Conservation (phyloP, 2,888 invertebrate genomes). For the Macrosoma leucophasiata region DNA sequence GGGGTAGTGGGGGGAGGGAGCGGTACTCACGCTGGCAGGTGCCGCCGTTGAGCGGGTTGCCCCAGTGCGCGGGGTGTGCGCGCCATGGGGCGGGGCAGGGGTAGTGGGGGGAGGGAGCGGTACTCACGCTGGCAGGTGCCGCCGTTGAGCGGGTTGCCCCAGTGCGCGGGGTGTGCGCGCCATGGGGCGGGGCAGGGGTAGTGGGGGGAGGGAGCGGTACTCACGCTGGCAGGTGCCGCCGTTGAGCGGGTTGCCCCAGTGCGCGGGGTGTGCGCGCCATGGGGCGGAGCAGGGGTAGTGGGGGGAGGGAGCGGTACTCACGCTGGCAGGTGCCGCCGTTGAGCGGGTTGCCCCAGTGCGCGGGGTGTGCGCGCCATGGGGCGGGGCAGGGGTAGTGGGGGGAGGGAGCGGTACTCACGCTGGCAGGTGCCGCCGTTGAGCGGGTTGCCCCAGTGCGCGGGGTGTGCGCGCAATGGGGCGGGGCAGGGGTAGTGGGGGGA, state of each 20-base stretch:
- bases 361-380: too few species aligned
- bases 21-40: constrained; percentile 85
- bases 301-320: too few species aligned
- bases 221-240: constrained; percentile 91
- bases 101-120: too few species aligned
- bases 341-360: constrained; percentile 95
- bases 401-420: too few species aligned
- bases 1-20: too few species aligned
- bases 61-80: constrained; percentile 94
- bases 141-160: constrained; percentile 96
- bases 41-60: constrained; percentile 96
- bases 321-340: constrained; percentile 95
- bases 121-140: constrained; percentile 87
- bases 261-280: constrained; percentile 93
- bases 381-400: too few species aligned
- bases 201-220: too few species aligned
- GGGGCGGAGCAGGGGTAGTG: too few species aligned
- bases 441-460: constrained; percentile 97
- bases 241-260: constrained; percentile 96
- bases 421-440: constrained; percentile 95
- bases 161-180: constrained; percentile 93
- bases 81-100: too few species aligned
- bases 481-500: too few species aligned
- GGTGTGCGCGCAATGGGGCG: too few species aligned
- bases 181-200: too few species aligned